phyloP scores from a whole-genome alignment of 1,140 invertebrate genomes.

The Hycleus cichorii region DNA sequence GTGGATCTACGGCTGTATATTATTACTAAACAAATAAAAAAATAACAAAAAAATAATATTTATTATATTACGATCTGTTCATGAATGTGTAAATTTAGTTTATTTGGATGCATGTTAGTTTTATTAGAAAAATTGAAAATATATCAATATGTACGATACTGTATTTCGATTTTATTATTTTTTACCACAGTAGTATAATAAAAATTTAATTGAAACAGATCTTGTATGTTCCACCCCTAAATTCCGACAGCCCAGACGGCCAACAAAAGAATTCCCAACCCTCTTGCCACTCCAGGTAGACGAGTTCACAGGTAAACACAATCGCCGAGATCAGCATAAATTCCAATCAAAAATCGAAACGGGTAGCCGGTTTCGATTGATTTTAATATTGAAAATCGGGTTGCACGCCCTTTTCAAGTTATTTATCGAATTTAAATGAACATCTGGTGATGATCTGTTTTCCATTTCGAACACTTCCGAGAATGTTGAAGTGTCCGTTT shows the following conservation, averaged over 20 bases:
- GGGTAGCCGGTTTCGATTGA: too few relatives aligned
- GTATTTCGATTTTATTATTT: constrained; percentile 43
- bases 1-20: constrained; percentile 41
- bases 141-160: constrained; percentile 39
- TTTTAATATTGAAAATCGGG: too few relatives aligned
- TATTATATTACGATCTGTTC: constrained; percentile 37
- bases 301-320: too few relatives aligned
- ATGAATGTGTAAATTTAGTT: constrained; percentile 38
- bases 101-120: constrained; percentile 41
- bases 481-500: too few relatives aligned
- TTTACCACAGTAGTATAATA: constrained; percentile 41
- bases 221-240: too few relatives aligned
- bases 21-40: constrained; percentile 27
- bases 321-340: too few relatives aligned
- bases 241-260: not conserved
- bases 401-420: too few relatives aligned
- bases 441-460: too few relatives aligned
- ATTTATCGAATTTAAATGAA: too few relatives aligned
- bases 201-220: constrained; percentile 15
- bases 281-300: too few relatives aligned
- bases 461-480: too few relatives aligned
- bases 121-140: constrained; percentile 28
- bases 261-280: not conserved
- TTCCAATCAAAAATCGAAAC: too few relatives aligned
- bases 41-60: constrained; percentile 17